phyloP scores from a whole-genome alignment of 2,113 vertebrate genomes.

The Hoplias malabaricus region DNA sequence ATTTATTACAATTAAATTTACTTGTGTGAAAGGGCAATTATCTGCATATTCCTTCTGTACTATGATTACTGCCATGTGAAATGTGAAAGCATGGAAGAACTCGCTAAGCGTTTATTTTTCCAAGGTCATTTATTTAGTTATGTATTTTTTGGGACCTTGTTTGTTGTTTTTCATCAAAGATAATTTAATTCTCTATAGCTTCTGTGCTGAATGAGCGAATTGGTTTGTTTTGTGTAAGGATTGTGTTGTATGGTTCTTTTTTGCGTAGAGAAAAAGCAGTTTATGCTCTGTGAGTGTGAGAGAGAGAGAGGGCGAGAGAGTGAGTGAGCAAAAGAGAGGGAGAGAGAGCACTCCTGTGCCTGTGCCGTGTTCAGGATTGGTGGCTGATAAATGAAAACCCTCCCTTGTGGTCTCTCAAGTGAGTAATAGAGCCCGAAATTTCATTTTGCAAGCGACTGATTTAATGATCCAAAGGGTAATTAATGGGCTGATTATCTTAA shows the following conservation, averaged over 20 bases:
- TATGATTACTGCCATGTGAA: too few relatives aligned
- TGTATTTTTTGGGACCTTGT: not conserved
- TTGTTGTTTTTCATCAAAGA: not conserved
- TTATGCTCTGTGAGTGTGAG: not conserved
- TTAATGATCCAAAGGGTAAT: conserved; percentile 99
- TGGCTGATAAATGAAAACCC: conserved; percentile 90
- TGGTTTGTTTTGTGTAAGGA: not conserved
- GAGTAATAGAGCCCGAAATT: conserved; percentile 99
- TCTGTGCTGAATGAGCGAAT: not conserved
- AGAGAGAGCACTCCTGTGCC: conserved; percentile 34
- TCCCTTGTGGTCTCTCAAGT: conserved; percentile 98
- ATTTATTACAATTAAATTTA: too few relatives aligned
- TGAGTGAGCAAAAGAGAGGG: conserved; percentile 3
- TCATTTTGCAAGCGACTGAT: conserved; percentile 99
- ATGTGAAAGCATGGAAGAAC: too few relatives aligned
- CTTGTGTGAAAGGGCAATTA: too few relatives aligned
- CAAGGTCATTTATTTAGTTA: too few relatives aligned
- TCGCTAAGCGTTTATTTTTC: too few relatives aligned
- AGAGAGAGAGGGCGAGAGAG: not conserved
- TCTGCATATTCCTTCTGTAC: too few relatives aligned
- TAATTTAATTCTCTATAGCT: too few relatives aligned
- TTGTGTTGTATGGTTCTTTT: not conserved
- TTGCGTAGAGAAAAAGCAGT: not conserved
- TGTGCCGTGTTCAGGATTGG: conserved; percentile 80
- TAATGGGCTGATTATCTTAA: conserved; percentile 99